Base-by-base conservation (phyloP, 2,797 vertebrate species). In the Amphiprion clarkii region DNA sequence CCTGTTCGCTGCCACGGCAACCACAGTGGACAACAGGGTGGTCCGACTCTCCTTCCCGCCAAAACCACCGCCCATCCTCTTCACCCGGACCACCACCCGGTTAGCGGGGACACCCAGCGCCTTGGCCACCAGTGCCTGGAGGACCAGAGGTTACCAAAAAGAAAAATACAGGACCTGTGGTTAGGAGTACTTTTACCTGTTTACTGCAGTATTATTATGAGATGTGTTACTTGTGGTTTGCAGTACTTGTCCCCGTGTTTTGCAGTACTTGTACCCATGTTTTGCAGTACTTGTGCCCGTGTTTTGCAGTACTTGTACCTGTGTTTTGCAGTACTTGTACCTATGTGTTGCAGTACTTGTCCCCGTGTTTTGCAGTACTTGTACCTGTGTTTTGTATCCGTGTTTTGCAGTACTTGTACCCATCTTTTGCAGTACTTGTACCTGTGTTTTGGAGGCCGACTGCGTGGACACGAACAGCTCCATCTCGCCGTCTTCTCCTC, bases 41-140 rank as follows among this genome's bases (percentile, higher is more conserved):
- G 86, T 95, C 11, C 97, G 93, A 0, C 95, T 95, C 81, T 99
- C 98, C 85, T 99, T 99, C 25, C 98, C 98, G 12, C 98, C 98
- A 55, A 99, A 99, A 63, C 96, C 98, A 72, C 98, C 98, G 23
- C 98, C 98, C 94, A 99, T 95, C 87, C 98, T 94, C 92, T 99
- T 99, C 67, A 99, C 97, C 48, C 96, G 93, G 53, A 98, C 96
- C 54, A 97, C 86, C 71, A 99, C 78, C 1, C 95, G 89, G 83
- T 96, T 99, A 13, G 89, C 92, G 7, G 97, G 95, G 17, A 99
- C 88, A 1, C 97, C 97, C 78, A 99, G 39, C 2, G 93, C 96
- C 39, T 91, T 94, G 36, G 97, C 96, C 66, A 96, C 92, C 79
- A 96, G 94, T 82, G 93, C 56, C 89, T 94, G 49, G 42, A 64